A percentile compares a stretch with the other conserved stretches of the same genome.
Conservation (phyloP, 2,113 vertebrate species). For the Muscicapa adusta region DNA sequence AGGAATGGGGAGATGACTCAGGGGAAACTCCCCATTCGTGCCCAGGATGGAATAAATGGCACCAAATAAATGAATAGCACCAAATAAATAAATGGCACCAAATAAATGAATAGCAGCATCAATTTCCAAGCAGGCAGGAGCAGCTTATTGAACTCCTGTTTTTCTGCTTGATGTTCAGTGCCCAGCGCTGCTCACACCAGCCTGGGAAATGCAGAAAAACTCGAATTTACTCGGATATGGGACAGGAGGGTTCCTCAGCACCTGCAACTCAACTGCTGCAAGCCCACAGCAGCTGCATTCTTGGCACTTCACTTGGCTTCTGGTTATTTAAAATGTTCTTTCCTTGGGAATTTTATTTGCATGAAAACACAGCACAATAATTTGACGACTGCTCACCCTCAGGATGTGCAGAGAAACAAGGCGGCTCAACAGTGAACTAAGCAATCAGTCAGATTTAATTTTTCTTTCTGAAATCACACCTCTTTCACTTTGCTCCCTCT, state of each 20-base stretch:
- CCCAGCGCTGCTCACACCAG: background rate
- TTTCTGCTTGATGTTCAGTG: background rate
- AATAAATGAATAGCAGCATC: too few species aligned
- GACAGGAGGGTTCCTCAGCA: background rate
- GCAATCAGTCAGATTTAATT: background rate
- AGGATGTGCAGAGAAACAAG: background rate
- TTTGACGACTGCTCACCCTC: background rate
- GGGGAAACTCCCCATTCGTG: background rate
- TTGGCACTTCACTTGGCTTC: background rate
- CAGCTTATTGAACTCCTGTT: rapidly evolving
- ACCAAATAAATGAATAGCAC: too few species aligned
- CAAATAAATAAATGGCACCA: too few species aligned
- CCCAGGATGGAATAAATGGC: background rate
- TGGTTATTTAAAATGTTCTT: background rate
- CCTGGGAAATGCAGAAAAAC: background rate
- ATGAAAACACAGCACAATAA: background rate
- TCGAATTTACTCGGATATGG: background rate
- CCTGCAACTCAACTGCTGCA: background rate
- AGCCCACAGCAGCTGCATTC: background rate
- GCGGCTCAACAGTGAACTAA: background rate
- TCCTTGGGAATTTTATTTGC: slow-evolving; percentile 17
- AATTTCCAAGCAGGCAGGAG: background rate
- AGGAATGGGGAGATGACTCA: background rate
- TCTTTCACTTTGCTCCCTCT: background rate
- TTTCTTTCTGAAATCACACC: background rate